Conservation (phyloP, 1,140 invertebrate species). For the Halictus rubicundus region DNA sequence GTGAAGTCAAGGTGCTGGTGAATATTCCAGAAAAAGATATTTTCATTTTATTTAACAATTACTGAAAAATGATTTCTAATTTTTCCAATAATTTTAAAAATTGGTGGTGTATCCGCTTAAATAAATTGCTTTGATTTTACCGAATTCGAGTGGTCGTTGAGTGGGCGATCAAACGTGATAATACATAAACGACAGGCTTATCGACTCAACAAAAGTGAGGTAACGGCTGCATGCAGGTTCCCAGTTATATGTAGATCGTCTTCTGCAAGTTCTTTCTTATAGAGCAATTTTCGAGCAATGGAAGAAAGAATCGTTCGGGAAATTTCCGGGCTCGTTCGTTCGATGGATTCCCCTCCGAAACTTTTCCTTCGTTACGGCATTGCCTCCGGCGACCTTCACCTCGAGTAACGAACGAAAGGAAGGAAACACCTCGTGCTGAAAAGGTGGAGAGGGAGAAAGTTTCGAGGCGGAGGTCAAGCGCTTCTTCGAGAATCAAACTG, state of each 20-base stretch:
- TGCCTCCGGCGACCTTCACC: constrained; percentile 61
- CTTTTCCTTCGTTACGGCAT: constrained; percentile 58
- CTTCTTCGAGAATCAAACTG: constrained; percentile 42
- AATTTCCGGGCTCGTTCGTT: constrained; percentile 5
- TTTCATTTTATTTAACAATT: no score
- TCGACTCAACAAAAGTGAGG: no score
- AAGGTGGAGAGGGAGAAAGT: constrained; percentile 58
- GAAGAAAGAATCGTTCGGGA: not conserved
- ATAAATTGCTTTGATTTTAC: no score
- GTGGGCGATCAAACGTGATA: no score
- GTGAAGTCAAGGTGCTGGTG: no score
- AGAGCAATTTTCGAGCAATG: not conserved
- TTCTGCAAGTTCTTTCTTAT: not conserved
- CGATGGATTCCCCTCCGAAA: constrained; percentile 30
- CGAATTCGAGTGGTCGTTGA: no score
- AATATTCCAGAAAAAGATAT: no score
- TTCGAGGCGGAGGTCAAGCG: constrained; percentile 56
- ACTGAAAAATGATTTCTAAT: no score
- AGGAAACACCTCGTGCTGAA: constrained; percentile 50
- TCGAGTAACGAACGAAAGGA: constrained; percentile 61
- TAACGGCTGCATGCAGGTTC: no score
- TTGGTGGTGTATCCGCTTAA: no score
- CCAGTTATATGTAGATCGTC: not conserved
- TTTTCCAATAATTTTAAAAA: no score
- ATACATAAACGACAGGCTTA: no score